Evolutionary conservation across 1,140 invertebrate genomes (phyloP), one percentile per base, ranked within the genome.

Genomic region (Drosophila nannoptera): DNA sequence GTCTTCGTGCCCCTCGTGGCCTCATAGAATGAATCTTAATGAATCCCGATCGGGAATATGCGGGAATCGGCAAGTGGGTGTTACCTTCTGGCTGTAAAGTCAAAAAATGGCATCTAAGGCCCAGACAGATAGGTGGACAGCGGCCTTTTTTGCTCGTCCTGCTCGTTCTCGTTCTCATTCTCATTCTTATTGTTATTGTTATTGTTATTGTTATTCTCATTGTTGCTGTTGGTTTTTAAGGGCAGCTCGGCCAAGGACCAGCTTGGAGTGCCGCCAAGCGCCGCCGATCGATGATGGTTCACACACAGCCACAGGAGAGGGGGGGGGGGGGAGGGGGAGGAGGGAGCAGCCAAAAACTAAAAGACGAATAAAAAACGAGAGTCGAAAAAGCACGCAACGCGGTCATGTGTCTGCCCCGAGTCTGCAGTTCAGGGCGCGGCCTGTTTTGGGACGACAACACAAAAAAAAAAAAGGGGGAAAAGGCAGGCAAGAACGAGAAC

Each of bases 11-110:
- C 55, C 58, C 46, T 68, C 7, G 58, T 38, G 58, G 49, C 11
- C 61, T 78, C 69, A 75, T 84, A 84, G 80, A 83, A 78, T 73
- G 78, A 84, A 84, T 78, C 80, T 84, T 84, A 84, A 84, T 84
- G 80, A 84, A 84, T 84, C 84, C 84, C 76, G 77, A 84, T 80
- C 77, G 73, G 62, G 61, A 65, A 69, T 70, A 73, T 74, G 62
- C 68, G 61, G 50, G 72, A 78, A 75, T 80, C 62, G 50, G 63
- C 73, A 82, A 69, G 80, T 84, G 80, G 80, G 80, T 84, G 80
- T 84, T 80, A 73, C 80, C 80, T 76, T 76, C 63, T 69, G 80
- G 80, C 80, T 84, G 80, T 84, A 84, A 84, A 84, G 73, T 84
- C 80, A 77, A 84, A 84, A 84, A 80, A 77, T 84, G 80, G 80